Conservation (phyloP, 2,797 vertebrate genomes). For the Pangasius mekongensis region DNA sequence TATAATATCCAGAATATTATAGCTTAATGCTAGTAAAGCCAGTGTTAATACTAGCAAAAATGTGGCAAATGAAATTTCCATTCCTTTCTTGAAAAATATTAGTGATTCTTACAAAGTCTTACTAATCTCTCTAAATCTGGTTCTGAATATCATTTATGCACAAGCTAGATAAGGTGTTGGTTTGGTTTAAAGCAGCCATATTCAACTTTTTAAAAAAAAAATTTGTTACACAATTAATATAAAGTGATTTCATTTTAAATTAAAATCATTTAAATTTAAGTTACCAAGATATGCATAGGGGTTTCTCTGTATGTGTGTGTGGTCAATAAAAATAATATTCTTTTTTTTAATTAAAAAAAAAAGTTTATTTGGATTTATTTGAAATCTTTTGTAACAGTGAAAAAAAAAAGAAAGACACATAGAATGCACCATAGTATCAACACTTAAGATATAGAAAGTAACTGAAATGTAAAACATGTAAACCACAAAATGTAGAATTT, state of each 20-base stretch:
- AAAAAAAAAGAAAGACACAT: neutral
- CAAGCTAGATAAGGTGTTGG: neutral
- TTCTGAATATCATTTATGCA: neutral
- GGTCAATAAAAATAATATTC: neutral
- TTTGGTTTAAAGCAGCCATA: neutral
- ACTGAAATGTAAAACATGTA: slow-evolving; percentile 3
- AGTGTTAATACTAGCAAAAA: neutral
- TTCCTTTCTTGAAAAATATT: neutral
- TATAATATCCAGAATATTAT: neutral
- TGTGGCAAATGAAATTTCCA: neutral
- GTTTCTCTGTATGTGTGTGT: neutral
- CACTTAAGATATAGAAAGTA: neutral
- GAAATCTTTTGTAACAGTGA: neutral
- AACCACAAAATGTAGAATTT: slow-evolving; percentile 6
- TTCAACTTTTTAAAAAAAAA: neutral
- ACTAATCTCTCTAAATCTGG: neutral
- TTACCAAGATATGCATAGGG: too few relatives aligned
- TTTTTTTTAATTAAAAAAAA: neutral
- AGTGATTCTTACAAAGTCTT: neutral
- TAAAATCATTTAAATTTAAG: too few relatives aligned
- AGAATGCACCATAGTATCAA: neutral
- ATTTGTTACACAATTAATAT: neutral
- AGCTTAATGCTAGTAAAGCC: neutral
- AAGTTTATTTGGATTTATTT: neutral
- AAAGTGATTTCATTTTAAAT: neutral